Conservation (phyloP, 2,797 vertebrate genomes). For the Fistularia commersonii region DNA sequence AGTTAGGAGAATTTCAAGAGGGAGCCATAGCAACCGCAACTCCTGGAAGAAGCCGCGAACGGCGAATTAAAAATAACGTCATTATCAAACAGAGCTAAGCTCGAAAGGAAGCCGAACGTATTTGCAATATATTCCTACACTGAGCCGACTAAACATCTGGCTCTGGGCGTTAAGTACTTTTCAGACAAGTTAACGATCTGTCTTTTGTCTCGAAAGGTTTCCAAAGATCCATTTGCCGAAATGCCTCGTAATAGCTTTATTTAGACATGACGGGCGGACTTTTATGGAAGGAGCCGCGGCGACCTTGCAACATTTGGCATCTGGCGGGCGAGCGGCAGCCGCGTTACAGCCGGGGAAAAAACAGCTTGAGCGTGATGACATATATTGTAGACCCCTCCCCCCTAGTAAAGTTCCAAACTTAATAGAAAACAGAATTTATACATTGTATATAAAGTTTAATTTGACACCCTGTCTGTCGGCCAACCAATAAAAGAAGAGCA, state of each 20-base stretch:
- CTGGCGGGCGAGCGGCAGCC: neutral
- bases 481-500: no score
- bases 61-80: slow-evolving; percentile 4
- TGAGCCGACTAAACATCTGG: slow-evolving; percentile 8
- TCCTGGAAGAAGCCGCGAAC: slow-evolving; percentile 18
- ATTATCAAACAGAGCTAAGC: slow-evolving; percentile 12
- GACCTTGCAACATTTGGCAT: neutral
- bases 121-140: slow-evolving; percentile 4
- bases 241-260: neutral
- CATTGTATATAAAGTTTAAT: no score
- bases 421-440: no score
- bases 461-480: no score
- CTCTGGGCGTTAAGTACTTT: neutral
- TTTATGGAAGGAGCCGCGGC: neutral
- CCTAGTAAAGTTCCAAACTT: no score
- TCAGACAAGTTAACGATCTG: neutral
- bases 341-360: no score
- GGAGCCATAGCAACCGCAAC: slow-evolving; percentile 12
- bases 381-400: no score
- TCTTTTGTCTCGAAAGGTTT: neutral
- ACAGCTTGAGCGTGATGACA: no score
- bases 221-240: neutral
- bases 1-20: slow-evolving; percentile 7
- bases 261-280: neutral
- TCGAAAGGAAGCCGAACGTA: neutral